Evolutionary conservation across 2,113 vertebrate genomes (phyloP), one percentile per base, ranked within the genome.

Genomic region (Barbus barbus): DNA sequence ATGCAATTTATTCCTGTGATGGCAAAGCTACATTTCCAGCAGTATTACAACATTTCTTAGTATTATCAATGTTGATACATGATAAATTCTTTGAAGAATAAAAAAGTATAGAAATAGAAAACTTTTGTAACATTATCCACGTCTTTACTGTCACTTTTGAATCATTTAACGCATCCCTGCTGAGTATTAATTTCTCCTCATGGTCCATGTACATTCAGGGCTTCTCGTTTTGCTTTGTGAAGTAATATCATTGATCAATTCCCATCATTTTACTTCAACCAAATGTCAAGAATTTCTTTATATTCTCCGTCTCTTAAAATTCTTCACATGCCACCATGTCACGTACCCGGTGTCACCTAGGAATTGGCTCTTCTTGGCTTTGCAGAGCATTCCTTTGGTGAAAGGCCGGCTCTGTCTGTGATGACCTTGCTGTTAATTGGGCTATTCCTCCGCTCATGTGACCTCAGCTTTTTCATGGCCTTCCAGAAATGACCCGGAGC

Each of bases 371-470:
- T 69, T 22, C 36, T 53, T 38, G n/a, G 11, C 48, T 78, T 31
- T 67, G 16, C 11, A 0, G 6, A 65, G 41, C 18, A 9, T 69
- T 71, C 44, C 44, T 36, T 61, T 61, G 31, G n/a, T 86, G 82
- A 86, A 86, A 82, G 81, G 41, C 41, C 14, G 2, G 1, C 38
- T 67, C 82, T 76, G 44, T 84, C 12, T 28, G 26, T 11, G 48
- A 36, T 74, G 71, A 69, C 83, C 82, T 86, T 78, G 31, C 76
- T 79, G 61, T 75, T 88, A 80, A 88, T 82, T 82, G 78, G 84
- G 11, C 51, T 13, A 87, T 78, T 76, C 56, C n/a, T 48, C 80
- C 28, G 14, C 77, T 84, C 76, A 84, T 79, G 78, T 83, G 78
- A 85, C 46, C 73, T 63, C 31, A 33, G 22, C 73, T 82, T 78